A percentile compares a stretch with the other conserved stretches of the same genome.
Conservation (phyloP, 1,140 invertebrate species). For the Zophobas atratus region DNA sequence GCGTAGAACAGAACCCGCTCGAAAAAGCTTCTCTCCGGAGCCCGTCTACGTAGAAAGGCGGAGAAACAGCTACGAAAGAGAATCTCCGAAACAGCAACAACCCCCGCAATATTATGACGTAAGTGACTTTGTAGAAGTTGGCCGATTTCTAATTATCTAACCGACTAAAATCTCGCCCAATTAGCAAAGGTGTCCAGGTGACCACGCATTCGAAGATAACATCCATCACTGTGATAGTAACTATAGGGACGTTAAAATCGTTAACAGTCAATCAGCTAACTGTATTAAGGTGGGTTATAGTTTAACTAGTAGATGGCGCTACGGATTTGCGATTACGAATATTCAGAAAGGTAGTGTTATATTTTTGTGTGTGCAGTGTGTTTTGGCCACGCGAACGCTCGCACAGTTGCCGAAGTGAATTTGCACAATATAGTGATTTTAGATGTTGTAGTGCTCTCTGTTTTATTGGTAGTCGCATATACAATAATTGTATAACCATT, state of each 20-base stretch:
- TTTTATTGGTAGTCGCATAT: too few species aligned
- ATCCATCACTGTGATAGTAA: slow-evolving; percentile 56
- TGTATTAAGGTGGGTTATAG: slow-evolving; percentile 64
- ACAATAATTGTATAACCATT: too few species aligned
- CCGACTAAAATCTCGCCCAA: slow-evolving; percentile 10
- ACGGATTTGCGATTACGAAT: too few species aligned
- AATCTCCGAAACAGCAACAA: slow-evolving; percentile 59
- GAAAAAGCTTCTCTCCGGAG: slow-evolving; percentile 62
- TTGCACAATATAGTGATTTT: too few species aligned
- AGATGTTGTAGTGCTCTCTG: too few species aligned
- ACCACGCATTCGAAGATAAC: slow-evolving; percentile 62
- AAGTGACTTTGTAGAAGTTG: slow-evolving; percentile 44
- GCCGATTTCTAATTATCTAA: slow-evolving; percentile 13
- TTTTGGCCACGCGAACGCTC: too few species aligned
- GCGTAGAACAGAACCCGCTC: slow-evolving; percentile 54
- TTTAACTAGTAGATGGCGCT: too few species aligned
- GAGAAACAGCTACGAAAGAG: slow-evolving; percentile 61
- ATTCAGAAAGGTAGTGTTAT: too few species aligned
- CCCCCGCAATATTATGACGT: slow-evolving; percentile 62
- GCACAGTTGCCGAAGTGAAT: too few species aligned
- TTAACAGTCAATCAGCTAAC: slow-evolving; percentile 65
- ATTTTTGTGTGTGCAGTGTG: too few species aligned
- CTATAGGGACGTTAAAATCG: slow-evolving; percentile 63
- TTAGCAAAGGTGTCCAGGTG: slow-evolving; percentile 53
- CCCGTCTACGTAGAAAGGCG: slow-evolving; percentile 60